phyloP scores from a whole-genome alignment of 2,797 vertebrate genomes.

The Babyrousa celebensis region DNA sequence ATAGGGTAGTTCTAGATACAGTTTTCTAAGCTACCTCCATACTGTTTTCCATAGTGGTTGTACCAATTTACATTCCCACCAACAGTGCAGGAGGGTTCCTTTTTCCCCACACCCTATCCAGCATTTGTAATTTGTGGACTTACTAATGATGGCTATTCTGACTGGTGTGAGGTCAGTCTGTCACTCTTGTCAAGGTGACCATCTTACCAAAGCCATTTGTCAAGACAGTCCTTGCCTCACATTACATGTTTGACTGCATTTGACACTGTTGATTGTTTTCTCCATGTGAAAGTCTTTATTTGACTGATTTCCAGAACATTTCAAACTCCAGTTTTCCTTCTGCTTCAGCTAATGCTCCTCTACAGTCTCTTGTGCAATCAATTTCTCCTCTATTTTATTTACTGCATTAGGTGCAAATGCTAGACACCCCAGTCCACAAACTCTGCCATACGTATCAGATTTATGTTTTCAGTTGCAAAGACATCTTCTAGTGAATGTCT shows the following conservation, averaged over 20 bases:
- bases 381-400: neutral
- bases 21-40: too few species aligned
- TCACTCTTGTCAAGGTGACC: neutral
- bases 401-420: neutral
- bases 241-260: neutral
- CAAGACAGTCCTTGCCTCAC: neutral
- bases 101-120: too few species aligned
- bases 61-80: too few species aligned
- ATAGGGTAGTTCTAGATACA: too few species aligned
- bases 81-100: too few species aligned
- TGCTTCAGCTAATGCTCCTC: neutral
- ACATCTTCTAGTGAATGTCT: neutral
- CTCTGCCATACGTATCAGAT: neutral
- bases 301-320: neutral
- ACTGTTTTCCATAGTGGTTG: too few species aligned
- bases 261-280: neutral
- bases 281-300: slow-evolving; percentile 18
- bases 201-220: neutral
- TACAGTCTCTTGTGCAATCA: neutral
- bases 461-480: neutral
- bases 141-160: too few species aligned
- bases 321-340: neutral
- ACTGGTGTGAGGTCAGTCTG: too few species aligned
- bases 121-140: too few species aligned
- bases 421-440: neutral